phyloP scores from a whole-genome alignment of 2,113 vertebrate genomes.

The Pardalotus punctatus region DNA sequence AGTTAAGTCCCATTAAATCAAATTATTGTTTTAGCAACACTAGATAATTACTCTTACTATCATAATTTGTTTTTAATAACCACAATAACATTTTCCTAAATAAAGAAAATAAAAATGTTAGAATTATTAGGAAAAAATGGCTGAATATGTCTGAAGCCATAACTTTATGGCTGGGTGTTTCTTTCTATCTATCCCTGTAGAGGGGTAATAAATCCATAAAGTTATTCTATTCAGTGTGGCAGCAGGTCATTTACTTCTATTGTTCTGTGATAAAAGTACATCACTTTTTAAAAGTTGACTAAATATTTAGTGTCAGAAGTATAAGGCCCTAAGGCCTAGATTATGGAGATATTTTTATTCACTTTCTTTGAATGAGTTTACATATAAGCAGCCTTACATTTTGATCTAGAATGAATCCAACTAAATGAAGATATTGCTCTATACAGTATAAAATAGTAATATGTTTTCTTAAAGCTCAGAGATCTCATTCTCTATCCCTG shows the following conservation, averaged over 20 bases:
- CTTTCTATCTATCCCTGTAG: neutral
- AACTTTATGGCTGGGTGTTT: no score
- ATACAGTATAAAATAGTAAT: neutral
- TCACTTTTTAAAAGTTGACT: neutral
- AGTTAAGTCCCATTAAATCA: neutral
- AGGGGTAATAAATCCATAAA: neutral
- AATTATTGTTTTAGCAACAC: neutral
- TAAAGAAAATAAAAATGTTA: neutral
- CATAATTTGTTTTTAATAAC: neutral
- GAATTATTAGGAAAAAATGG: neutral
- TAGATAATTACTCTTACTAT: neutral
- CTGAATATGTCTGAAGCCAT: no score
- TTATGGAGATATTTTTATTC: neutral
- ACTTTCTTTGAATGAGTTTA: neutral
- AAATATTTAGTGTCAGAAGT: neutral
- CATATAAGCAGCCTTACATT: neutral
- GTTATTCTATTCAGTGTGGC: neutral
- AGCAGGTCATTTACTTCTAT: neutral
- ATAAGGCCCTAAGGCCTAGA: neutral
- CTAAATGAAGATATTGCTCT: rapidly evolving
- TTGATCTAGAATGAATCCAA: neutral
- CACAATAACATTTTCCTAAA: neutral
- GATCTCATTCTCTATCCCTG: neutral
- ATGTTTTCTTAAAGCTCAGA: neutral
- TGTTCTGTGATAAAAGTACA: neutral